Evolutionary conservation across 2,888 invertebrate genomes (phyloP), one percentile per base, ranked within the genome.

Genomic region (Pristionchus japonicus): DNA sequence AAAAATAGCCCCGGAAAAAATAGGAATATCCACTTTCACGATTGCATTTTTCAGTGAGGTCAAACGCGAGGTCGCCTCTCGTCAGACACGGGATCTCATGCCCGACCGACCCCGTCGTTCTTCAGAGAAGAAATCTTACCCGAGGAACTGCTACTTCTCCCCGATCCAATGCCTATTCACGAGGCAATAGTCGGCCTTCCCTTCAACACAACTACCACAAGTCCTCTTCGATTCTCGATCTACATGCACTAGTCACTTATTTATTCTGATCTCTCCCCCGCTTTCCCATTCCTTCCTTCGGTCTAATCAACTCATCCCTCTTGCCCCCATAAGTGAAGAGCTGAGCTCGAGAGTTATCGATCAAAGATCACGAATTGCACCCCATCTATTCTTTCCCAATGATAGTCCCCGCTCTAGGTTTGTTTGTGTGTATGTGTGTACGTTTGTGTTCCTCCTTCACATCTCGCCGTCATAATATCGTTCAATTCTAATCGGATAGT

Each of bases 151-250:
- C 89, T 93, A 93, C 91, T 93, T 93, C 90, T 92, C 92, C 47
- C 92, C 92, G 23, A 93, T 93, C 57, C 92, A 93, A 86, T 93
- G 92, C 85, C 90, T 92, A n/a, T 91, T 92, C 90, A 92, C 92
- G 82, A 82, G 85, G 64, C 57, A 49, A 15, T 83, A 43, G 27
- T 9, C 20, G 13, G 7, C 7, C 31, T 9, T 31, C 49, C 1
- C 47, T 6, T n/a, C n/a, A 23, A 6, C 17, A 6, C 80, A 23
- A 43, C 80, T 17, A 49, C 20, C 31, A 27, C 52, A 27, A 43
- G 37, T n/a, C 37, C 20, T 47, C 49, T 31, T 52, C 82, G 52
- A 52, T 34, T 43, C 82, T 83, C 82, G 77, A 77, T 83, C 37
- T 27, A 83, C 31, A 17, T 34, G 34, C 82, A 83, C 82, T 83